These are phyloP conservation scores for Syngnathus typhle DNA, from an alignment of 2,113 vertebrate species.

Conservation along the genomic window DNA sequence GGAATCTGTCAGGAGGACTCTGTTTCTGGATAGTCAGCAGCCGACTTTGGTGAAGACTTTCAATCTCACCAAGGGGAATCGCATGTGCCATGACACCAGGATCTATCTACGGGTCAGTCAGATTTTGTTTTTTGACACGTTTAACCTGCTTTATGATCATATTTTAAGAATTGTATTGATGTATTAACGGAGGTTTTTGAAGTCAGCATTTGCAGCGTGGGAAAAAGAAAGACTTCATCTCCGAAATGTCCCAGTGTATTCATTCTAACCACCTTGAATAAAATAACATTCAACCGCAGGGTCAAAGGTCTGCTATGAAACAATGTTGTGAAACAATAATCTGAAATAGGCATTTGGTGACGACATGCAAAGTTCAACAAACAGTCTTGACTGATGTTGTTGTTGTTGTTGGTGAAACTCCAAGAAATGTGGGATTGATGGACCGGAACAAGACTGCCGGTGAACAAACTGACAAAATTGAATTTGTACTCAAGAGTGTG, in stretches of 20 bases:
- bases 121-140: too few species aligned
- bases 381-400: not conserved
- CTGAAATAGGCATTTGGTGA: not conserved
- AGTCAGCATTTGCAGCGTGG: too few species aligned
- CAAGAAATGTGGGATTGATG: not conserved
- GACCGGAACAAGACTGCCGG: not conserved
- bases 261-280: not conserved
- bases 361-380: not conserved
- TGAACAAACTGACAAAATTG: not conserved
- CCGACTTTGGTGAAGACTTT: slow-evolving; percentile 66
- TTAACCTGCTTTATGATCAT: too few species aligned
- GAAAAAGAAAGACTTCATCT: not conserved
- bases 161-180: too few species aligned
- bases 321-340: not conserved
- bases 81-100: slow-evolving; percentile 72
- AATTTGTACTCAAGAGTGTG: not conserved
- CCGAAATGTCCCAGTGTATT: not conserved
- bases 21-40: slow-evolving; percentile 76
- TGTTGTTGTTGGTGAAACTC: not conserved
- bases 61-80: slow-evolving; percentile 67
- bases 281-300: not conserved
- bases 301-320: not conserved
- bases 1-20: slow-evolving; percentile 73
- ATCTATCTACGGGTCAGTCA: slow-evolving; percentile 79
- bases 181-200: too few species aligned